A percentile compares a stretch with the other conserved stretches of the same genome.
phyloP scores from a whole-genome alignment of 2,113 vertebrate genomes.

The Willisornis vidua region DNA sequence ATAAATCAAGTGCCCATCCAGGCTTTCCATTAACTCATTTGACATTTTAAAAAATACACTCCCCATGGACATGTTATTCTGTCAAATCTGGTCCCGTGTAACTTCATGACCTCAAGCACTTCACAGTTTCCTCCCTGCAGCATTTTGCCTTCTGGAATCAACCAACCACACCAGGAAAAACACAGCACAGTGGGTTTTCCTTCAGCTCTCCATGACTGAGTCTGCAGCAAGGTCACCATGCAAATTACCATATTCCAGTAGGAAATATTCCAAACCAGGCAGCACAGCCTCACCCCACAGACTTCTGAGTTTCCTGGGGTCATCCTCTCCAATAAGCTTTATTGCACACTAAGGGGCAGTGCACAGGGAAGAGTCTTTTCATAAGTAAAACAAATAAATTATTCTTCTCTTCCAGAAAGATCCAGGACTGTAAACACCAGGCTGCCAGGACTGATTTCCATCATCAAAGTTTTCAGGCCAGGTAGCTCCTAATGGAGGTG shows the following conservation, averaged over 20 bases:
- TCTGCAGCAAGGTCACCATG: background rate
- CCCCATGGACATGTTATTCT: background rate
- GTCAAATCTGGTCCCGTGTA: background rate
- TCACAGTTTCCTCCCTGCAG: background rate
- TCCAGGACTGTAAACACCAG: background rate
- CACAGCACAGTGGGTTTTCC: background rate
- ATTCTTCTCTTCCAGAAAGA: background rate
- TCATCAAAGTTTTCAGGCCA: background rate
- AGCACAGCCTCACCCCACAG: background rate
- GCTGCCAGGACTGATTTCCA: background rate
- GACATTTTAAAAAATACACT: background rate
- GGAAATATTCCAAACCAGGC: background rate
- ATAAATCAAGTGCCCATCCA: background rate
- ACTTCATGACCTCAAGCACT: background rate
- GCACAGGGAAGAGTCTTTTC: background rate
- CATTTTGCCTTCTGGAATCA: background rate
- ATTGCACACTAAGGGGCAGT: background rate
- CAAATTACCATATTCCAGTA: background rate
- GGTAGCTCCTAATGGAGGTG: constrained; percentile 30
- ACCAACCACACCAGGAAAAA: background rate
- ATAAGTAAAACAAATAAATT: constrained; percentile 12
- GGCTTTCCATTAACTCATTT: background rate
- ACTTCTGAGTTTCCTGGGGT: background rate
- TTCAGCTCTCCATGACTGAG: fast-evolving
- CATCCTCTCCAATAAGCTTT: background rate